Conservation (phyloP, 2,797 vertebrate genomes). For the Molossus molossus region DNA sequence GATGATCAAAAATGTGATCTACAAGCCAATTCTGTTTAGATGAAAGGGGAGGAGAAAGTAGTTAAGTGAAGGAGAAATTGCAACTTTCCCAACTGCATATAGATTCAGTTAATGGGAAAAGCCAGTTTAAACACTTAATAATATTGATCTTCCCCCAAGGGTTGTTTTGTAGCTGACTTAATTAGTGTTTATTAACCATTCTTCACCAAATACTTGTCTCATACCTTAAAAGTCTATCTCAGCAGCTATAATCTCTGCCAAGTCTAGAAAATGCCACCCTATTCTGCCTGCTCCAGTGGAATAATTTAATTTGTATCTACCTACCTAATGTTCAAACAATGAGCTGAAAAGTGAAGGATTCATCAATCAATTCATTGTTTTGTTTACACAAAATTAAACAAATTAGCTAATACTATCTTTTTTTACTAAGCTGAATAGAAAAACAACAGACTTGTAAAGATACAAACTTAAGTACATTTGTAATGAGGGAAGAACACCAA, state of each 20-base stretch:
- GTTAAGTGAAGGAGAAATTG: conserved; percentile 18
- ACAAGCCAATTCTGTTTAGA: conserved; percentile 42
- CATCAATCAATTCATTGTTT: conserved; percentile 2
- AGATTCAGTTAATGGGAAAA: conserved; percentile 73
- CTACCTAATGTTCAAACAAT: conserved; percentile 32
- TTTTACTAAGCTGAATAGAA: conserved; percentile 4
- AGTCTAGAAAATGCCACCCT: conserved; percentile 37
- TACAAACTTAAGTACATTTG: neutral
- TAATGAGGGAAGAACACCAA: neutral
- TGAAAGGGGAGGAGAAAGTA: conserved; percentile 26
- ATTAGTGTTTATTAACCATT: conserved; percentile 80
- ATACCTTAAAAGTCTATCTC: conserved; percentile 68
- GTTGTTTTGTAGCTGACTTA: conserved; percentile 71
- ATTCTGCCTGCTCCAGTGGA: neutral
- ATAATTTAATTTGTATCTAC: conserved; percentile 63
- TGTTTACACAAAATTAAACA: conserved; percentile 55
- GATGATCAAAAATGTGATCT: conserved; percentile 30
- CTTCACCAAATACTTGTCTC: conserved; percentile 71
- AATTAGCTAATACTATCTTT: conserved; percentile 27
- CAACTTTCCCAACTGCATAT: conserved; percentile 44
- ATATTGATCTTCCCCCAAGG: conserved; percentile 78
- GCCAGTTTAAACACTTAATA: conserved; percentile 78
- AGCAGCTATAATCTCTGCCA: conserved; percentile 52
- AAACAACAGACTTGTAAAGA: conserved; percentile 2
- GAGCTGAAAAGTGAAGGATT: conserved; percentile 64